These are phyloP conservation scores for Dendrophyllia cribrosa DNA, from an alignment of 64 coral and sea anemone species.

Conservation along the genomic window DNA sequence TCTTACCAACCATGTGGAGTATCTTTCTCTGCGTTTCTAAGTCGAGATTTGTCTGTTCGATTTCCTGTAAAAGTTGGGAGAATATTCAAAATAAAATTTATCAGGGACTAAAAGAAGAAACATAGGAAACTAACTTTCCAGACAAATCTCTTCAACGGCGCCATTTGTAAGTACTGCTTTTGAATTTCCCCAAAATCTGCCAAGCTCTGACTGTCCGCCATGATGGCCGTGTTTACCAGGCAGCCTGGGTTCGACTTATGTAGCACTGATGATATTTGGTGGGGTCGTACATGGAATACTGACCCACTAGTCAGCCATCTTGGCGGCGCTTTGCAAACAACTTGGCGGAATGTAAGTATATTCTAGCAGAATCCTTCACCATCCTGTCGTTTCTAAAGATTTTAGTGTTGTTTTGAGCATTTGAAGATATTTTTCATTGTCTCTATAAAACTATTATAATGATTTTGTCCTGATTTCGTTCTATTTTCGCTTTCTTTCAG, in stretches of 20 bases:
- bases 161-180: slow-evolving; percentile 80
- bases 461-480: slow-evolving; percentile 1
- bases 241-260: slow-evolving; percentile 44
- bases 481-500: slow-evolving; percentile 50
- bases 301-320: neutral
- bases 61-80: neutral
- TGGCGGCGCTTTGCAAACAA: slow-evolving; percentile 36
- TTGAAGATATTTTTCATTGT: neutral
- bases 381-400: neutral
- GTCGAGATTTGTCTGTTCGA: neutral
- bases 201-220: neutral
- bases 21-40: slow-evolving; percentile 26
- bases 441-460: neutral
- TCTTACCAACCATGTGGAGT: slow-evolving; percentile 26
- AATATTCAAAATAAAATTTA: neutral
- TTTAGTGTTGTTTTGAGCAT: neutral
- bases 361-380: slow-evolving; percentile 46
- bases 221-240: neutral
- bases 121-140: slow-evolving; percentile 56
- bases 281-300: neutral
- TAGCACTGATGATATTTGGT: no score
- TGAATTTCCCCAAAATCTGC: slow-evolving; percentile 40
- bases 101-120: neutral
- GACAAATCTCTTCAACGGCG: slow-evolving; percentile 57
- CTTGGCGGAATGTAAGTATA: slow-evolving; percentile 85